phyloP scores from a whole-genome alignment of 2,888 invertebrate genomes.

The Acleris holmiana region DNA sequence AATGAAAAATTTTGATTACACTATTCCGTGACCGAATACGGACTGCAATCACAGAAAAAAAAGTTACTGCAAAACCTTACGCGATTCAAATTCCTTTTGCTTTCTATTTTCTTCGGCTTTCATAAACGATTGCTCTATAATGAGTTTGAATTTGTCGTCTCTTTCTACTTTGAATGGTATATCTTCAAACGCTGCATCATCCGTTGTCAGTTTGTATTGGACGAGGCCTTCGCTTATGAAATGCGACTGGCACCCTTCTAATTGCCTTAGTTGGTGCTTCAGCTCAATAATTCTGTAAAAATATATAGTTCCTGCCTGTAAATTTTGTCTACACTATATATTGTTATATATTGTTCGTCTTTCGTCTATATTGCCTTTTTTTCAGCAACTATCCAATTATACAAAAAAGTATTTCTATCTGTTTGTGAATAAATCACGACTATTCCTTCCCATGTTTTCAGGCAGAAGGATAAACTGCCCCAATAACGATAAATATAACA shows the following conservation, averaged over 20 bases:
- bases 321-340: too few species aligned
- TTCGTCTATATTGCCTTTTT: too few species aligned
- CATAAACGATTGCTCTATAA: conserved; percentile 48
- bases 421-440: too few species aligned
- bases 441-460: too few species aligned
- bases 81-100: conserved; percentile 21
- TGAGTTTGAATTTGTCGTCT: conserved; percentile 45
- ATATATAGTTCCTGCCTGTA: neutral
- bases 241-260: conserved; percentile 56
- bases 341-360: too few species aligned
- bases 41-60: too few species aligned
- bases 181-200: conserved; percentile 53
- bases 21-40: too few species aligned
- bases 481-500: too few species aligned
- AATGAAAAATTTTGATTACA: too few species aligned
- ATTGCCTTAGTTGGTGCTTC: conserved; percentile 56
- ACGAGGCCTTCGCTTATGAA: conserved; percentile 56
- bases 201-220: conserved; percentile 52
- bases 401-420: too few species aligned
- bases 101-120: conserved; percentile 47
- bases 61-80: conserved; percentile 1
- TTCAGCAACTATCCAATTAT: too few species aligned
- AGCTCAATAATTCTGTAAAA: conserved; percentile 64
- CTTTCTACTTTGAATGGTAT: conserved; percentile 49
- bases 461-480: too few species aligned